A percentile compares a stretch with the other conserved stretches of the same genome.
Evolutionary conservation across 2,113 vertebrate genomes (phyloP).

Genomic region (Athene cunicularia): DNA sequence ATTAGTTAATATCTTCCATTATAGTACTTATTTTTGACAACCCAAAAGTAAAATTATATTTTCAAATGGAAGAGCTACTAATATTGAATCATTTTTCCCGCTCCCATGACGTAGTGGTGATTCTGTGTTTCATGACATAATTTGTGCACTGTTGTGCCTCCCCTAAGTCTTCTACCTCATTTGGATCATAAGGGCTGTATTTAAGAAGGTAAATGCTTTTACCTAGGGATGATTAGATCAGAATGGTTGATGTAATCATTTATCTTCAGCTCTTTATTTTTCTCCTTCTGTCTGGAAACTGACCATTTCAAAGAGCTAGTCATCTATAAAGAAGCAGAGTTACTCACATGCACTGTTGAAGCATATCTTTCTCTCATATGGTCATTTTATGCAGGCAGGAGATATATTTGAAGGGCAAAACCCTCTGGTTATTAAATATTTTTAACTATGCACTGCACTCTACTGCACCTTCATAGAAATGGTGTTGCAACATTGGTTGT

Average conservation of each 20-base stretch:
- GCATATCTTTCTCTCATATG: not conserved
- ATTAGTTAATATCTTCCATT: not conserved
- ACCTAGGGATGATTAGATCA: not conserved
- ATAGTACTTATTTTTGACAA: not conserved
- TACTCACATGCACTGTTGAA: not conserved
- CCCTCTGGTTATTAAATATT: not conserved
- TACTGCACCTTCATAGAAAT: not conserved
- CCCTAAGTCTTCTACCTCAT: not conserved
- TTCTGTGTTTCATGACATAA: not conserved
- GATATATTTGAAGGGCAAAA: constrained; percentile 26
- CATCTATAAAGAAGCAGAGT: constrained; percentile 2
- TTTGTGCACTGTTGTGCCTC: not conserved
- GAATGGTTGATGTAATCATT: not conserved
- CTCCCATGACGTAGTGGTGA: not conserved
- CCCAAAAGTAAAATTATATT: not conserved
- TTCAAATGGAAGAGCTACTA: not conserved
- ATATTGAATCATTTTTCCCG: not conserved
- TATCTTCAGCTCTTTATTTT: not conserved
- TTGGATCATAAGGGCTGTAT: not conserved
- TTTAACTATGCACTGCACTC: not conserved
- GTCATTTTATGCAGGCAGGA: constrained; percentile 18
- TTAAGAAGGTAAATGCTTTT: constrained; percentile 25
- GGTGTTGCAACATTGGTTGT: not conserved
- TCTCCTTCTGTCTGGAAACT: not conserved
- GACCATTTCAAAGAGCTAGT: not conserved